These are phyloP conservation scores for Pharmacophagus antenor DNA, from an alignment of 2,888 invertebrate genomes.

Conservation along the genomic window DNA sequence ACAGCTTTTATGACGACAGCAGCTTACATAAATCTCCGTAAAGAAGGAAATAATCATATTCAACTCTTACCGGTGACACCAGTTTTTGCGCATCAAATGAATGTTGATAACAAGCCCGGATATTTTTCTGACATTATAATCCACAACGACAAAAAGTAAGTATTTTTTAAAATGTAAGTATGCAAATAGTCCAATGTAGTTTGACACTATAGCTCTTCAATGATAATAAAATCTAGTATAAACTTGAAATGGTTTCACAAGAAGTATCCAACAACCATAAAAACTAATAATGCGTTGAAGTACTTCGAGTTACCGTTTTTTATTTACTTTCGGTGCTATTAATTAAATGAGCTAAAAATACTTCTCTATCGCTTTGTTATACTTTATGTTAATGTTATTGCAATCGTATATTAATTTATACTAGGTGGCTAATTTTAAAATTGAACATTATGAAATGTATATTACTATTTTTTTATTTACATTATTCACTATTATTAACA, in stretches of 20 bases:
- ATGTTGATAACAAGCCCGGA: conserved; percentile 74
- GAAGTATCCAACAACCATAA: not conserved
- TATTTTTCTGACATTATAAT: conserved; percentile 84
- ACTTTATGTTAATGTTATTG: too few relatives aligned
- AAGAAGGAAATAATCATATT: conserved; percentile 56
- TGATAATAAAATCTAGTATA: not conserved
- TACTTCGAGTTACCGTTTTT: too few relatives aligned
- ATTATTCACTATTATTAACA: too few relatives aligned
- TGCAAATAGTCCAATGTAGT: not conserved
- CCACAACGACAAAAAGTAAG: conserved; percentile 80
- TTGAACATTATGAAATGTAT: too few relatives aligned
- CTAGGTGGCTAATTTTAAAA: too few relatives aligned
- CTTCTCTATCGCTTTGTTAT: too few relatives aligned
- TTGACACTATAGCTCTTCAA: not conserved
- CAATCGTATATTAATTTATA: too few relatives aligned
- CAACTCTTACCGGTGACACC: conserved; percentile 81
- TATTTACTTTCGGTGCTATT: too few relatives aligned
- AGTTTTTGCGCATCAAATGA: conserved; percentile 80
- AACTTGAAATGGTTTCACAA: not conserved
- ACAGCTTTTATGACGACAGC: conserved; percentile 82
- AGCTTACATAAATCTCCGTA: conserved; percentile 73
- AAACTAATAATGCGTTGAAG: too few relatives aligned
- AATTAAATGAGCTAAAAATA: too few relatives aligned
- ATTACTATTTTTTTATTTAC: too few relatives aligned
- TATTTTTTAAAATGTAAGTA: not conserved